Conservation (phyloP, 2,888 invertebrate species). For the Scaptomyza reducta region DNA sequence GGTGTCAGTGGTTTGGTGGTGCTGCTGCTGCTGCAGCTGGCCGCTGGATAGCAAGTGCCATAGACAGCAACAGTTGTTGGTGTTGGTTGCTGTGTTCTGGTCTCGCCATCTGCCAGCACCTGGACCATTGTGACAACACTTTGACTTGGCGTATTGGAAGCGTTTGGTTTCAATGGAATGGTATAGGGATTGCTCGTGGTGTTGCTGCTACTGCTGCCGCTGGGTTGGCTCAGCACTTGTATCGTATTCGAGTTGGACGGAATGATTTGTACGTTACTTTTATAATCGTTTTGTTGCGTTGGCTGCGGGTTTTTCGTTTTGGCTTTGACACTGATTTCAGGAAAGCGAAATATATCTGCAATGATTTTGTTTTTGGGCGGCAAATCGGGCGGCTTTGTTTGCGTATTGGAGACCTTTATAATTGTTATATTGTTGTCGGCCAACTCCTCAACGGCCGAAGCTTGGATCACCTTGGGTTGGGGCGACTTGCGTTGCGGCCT, state of each 20-base stretch:
- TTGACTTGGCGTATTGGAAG: slow-evolving; percentile 48
- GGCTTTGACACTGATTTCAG: slow-evolving; percentile 64
- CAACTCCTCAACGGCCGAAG: slow-evolving; percentile 40
- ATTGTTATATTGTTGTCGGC: slow-evolving; percentile 86
- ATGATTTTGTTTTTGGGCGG: slow-evolving; percentile 68
- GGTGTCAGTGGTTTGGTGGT: slow-evolving; percentile 66
- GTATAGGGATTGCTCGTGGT: slow-evolving; percentile 75
- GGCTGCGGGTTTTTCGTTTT: slow-evolving; percentile 43
- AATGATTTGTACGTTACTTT: slow-evolving; percentile 84
- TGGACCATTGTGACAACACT: slow-evolving; percentile 78
- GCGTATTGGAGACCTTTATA: slow-evolving; percentile 86
- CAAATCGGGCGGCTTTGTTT: slow-evolving; percentile 69
- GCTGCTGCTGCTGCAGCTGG: slow-evolving; percentile 36
- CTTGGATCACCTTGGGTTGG: slow-evolving; percentile 37
- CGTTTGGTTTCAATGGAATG: slow-evolving; percentile 73
- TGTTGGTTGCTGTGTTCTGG: slow-evolving; percentile 21
- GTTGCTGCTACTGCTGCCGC: slow-evolving; percentile 33
- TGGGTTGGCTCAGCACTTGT: slow-evolving; percentile 73
- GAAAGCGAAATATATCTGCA: slow-evolving; percentile 82
- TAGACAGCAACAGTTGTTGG: slow-evolving; percentile 61
- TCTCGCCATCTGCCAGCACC: slow-evolving; percentile 70
- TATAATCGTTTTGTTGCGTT: slow-evolving; percentile 73
- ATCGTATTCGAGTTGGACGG: slow-evolving; percentile 84
- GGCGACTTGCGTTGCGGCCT: slow-evolving; percentile 60
- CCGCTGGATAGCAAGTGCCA: slow-evolving; percentile 65